These are phyloP conservation scores for Drosophila parthenogenetica DNA, from an alignment of 2,888 invertebrate species.

Conservation along the genomic window DNA sequence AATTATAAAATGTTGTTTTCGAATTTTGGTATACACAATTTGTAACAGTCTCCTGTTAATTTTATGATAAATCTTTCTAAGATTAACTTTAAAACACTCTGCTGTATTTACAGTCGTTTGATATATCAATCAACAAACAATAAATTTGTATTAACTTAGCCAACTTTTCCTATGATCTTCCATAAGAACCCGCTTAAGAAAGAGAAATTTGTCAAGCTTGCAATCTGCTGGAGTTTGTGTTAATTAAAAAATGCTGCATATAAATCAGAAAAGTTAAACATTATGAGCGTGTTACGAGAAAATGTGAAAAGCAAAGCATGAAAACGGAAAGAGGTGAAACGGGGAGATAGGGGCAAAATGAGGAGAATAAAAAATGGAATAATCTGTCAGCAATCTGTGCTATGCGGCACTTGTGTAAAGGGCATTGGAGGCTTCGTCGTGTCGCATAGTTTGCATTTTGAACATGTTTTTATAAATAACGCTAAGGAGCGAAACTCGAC, in stretches of 20 bases:
- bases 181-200: background rate
- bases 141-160: background rate
- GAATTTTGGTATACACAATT: background rate
- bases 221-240: constrained; percentile 12
- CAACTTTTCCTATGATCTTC: background rate
- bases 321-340: background rate
- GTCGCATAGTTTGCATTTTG: constrained; percentile 78
- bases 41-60: background rate
- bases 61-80: too few species aligned
- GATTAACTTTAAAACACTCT: background rate
- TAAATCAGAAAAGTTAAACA: constrained; percentile 27
- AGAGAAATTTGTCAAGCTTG: constrained; percentile 30
- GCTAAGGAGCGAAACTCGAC: constrained; percentile 57
- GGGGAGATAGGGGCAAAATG: background rate
- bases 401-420: constrained; percentile 79
- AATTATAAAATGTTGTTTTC: background rate
- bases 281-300: constrained; percentile 26
- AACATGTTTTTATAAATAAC: constrained; percentile 80
- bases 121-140: background rate
- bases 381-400: constrained; percentile 70
- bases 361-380: constrained; percentile 53
- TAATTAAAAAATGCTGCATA: constrained; percentile 47
- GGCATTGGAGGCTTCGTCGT: constrained; percentile 76
- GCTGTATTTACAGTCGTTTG: background rate
- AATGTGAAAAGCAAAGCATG: constrained; percentile 9